These are phyloP conservation scores for Parasteatoda lunata DNA, from an alignment of 2,888 invertebrate species.

Conservation along the genomic window DNA sequence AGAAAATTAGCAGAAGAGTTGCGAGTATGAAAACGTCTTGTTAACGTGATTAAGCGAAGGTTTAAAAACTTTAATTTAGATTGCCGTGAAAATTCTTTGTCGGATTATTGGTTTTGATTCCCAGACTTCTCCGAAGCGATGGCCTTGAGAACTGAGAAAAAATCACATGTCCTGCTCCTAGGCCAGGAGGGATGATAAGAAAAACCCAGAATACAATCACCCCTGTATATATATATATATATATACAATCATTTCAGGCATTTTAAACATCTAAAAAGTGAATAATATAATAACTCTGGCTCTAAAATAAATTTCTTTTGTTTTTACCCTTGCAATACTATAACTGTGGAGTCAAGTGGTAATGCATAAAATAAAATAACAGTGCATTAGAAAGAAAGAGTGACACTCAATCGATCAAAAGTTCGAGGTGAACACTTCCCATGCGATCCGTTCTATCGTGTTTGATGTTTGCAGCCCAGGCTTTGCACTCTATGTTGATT, in stretches of 20 bases:
- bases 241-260: constrained; percentile 18
- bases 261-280: constrained; percentile 29
- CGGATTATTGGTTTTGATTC: too few species aligned
- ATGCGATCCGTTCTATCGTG: constrained; percentile 73
- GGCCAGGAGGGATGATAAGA: too few species aligned
- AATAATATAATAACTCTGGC: constrained; percentile 6
- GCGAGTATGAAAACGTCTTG: too few species aligned
- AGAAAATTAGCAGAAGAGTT: too few species aligned
- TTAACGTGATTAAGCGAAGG: too few species aligned
- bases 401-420: constrained; percentile 73
- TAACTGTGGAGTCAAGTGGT: constrained; percentile 1
- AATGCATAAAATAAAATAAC: neutral
- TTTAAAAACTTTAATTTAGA: too few species aligned
- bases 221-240: neutral
- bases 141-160: too few species aligned
- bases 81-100: too few species aligned
- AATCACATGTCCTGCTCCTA: too few species aligned
- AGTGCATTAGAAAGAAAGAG: constrained; percentile 1
- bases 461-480: constrained; percentile 75
- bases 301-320: constrained; percentile 26
- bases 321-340: neutral
- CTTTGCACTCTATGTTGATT: constrained; percentile 76
- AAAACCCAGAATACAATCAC: too few species aligned
- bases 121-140: too few species aligned
- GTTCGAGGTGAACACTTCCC: constrained; percentile 75